Evolutionary conservation across 1,140 invertebrate genomes (phyloP).

Genomic region (Plectrocnemia conspersa): DNA sequence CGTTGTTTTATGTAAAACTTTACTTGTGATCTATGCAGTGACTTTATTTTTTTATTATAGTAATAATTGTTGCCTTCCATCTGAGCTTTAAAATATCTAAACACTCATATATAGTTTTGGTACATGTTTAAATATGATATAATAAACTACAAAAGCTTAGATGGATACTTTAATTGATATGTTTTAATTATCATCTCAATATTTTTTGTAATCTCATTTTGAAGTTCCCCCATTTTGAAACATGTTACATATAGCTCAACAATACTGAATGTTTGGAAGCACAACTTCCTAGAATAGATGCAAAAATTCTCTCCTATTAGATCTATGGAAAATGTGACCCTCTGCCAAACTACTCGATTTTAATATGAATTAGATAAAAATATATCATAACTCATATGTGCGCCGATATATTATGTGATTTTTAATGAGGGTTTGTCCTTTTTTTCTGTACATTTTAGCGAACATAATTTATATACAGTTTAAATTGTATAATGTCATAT

Average conservation of each 20-base stretch:
- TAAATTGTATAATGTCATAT: constrained; percentile 24
- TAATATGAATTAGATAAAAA: no score
- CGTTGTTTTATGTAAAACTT: background rate
- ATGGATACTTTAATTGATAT: background rate
- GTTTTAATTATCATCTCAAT: background rate
- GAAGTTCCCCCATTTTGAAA: no score
- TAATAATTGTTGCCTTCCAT: background rate
- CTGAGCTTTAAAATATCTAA: background rate
- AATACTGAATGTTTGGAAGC: no score
- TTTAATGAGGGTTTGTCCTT: no score
- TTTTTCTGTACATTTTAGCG: constrained; percentile 8
- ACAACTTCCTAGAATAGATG: no score
- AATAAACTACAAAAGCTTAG: background rate
- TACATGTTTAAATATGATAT: background rate
- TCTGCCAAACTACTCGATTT: no score
- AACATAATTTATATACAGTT: constrained; percentile 21
- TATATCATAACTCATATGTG: no score
- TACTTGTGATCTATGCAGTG: background rate
- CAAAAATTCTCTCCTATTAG: no score
- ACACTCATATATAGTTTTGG: background rate
- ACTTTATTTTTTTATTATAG: background rate
- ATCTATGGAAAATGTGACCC: no score
- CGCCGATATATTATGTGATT: no score
- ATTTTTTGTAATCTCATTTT: background rate
- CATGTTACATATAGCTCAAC: no score